Conservation (phyloP, 2,797 vertebrate genomes). For the Propithecus perrieri region DNA sequence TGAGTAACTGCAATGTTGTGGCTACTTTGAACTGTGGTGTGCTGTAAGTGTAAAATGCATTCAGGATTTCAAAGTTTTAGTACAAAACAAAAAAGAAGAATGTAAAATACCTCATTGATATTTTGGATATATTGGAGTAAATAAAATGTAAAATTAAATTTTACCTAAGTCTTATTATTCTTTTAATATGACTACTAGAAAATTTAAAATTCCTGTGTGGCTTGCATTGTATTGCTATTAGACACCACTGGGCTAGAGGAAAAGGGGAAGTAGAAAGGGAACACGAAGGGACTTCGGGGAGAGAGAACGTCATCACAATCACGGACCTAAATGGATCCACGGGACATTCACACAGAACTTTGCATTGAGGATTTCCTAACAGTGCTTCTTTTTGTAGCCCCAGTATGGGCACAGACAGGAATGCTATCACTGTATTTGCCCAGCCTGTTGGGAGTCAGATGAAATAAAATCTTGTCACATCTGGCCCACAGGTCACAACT, state of each 20-base stretch:
- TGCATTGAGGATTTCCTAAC: no score
- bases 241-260: neutral
- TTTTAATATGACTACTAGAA: neutral
- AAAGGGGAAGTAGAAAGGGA: neutral
- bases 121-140: neutral
- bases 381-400: neutral
- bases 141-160: neutral
- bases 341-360: neutral
- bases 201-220: neutral
- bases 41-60: neutral
- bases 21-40: neutral
- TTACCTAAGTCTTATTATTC: neutral
- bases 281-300: accelerated
- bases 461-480: neutral
- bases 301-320: neutral
- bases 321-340: accelerated
- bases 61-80: neutral
- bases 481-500: neutral
- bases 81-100: neutral
- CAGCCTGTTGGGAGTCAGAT: neutral
- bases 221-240: neutral
- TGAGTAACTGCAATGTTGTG: neutral
- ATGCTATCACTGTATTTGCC: neutral
- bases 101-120: neutral
- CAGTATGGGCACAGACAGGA: neutral